Evolutionary conservation across 1,140 invertebrate genomes (phyloP), one percentile per base, ranked within the genome.

Genomic region (Rhyzopertha dominica): DNA sequence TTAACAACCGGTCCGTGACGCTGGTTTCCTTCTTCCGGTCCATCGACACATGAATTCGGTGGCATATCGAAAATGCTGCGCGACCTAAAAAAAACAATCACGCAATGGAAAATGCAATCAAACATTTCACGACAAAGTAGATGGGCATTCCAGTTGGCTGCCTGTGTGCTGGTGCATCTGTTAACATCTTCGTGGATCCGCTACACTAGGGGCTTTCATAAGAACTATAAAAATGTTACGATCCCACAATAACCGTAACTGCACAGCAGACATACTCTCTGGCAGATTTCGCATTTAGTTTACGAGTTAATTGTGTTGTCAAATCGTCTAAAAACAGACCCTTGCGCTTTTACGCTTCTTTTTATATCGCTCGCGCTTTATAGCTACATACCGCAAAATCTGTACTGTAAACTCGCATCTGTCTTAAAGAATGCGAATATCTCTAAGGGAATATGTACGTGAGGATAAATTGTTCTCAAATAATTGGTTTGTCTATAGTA

Each of bases 191-290:
- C 18, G n/a, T n/a, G n/a, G 23, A 44, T 44, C 32, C 30, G 35
- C 35, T 17, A 37, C 35, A 37, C 12, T 37, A 19, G 29, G 19
- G 24, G 22, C 24, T 26, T 60, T 60, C 56, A 56, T 56, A 53
- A 53, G 56, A 56, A 58, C 53, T 53, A 58, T 60, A 59, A 61
- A 61, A 61, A 56, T 49, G 56, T 61, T 61, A 61, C 56, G 59
- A 61, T 53, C 56, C 31, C 54, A 57, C 54, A 58, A 56, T 54
- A 59, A 51, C 56, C 56, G 56, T 61, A 61, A 59, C 59, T 57
- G 52, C 48, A 61, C 54, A 57, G 56, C 51, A 59, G 54, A 57
- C 56, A 61, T 57, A 57, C 53, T 59, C 54, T 59, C 52, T 55
- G 58, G 54, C 53, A 49, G 58, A 59, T 57, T 59, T 59, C 52